These are phyloP conservation scores for Meta bourneti DNA, from an alignment of 2,888 invertebrate species.

Conservation along the genomic window DNA sequence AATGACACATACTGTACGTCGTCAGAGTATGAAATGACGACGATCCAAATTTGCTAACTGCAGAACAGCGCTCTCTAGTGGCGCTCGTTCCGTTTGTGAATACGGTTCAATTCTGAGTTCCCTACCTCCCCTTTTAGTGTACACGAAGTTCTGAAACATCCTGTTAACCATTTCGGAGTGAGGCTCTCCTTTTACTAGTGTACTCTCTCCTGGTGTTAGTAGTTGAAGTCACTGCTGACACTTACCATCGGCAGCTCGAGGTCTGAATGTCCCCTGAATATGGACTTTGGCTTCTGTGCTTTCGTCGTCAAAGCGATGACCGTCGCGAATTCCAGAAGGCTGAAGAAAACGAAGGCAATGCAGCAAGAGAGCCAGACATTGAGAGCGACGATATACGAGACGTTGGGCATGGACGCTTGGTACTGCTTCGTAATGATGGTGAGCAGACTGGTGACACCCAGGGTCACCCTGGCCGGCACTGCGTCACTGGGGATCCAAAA, in stretches of 20 bases:
- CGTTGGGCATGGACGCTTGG: constrained; percentile 74
- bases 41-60: too few relatives aligned
- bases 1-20: too few relatives aligned
- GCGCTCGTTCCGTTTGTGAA: too few relatives aligned
- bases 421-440: constrained; percentile 82
- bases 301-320: constrained; percentile 64
- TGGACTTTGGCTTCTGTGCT: neutral
- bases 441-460: constrained; percentile 90
- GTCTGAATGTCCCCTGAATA: neutral
- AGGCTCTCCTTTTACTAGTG: too few relatives aligned
- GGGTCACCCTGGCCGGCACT: constrained; percentile 76
- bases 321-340: constrained; percentile 78
- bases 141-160: too few relatives aligned
- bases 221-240: neutral
- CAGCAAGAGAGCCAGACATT: constrained; percentile 79
- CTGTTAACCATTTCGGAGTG: too few relatives aligned
- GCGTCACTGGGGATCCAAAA: constrained; percentile 77
- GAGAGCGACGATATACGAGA: constrained; percentile 79
- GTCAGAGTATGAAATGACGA: too few relatives aligned
- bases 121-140: too few relatives aligned
- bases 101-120: too few relatives aligned
- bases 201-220: too few relatives aligned
- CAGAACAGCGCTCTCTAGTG: too few relatives aligned
- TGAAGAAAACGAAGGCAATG: constrained; percentile 78
- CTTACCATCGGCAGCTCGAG: neutral